Evolutionary conservation across 2,797 vertebrate genomes (phyloP).

Genomic region (Chelon labrosus): DNA sequence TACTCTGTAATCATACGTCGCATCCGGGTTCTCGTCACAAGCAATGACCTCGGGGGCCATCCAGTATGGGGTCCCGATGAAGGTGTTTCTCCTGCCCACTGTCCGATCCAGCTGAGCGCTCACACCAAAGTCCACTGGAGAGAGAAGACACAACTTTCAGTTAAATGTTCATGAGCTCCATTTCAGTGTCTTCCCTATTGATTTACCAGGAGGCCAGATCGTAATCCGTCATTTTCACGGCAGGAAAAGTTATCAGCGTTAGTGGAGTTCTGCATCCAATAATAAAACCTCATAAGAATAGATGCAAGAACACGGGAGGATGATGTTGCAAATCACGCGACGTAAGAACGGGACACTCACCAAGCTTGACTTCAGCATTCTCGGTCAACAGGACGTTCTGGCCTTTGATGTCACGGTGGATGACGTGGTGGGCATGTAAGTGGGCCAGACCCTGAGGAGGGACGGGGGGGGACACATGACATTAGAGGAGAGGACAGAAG

Average conservation of each 20-base stretch:
- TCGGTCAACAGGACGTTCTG: constrained; percentile 96
- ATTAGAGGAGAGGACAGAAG: background rate
- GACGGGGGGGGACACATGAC: background rate
- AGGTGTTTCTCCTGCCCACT: constrained; percentile 96
- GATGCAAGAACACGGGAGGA: too few species aligned
- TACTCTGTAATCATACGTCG: constrained; percentile 97
- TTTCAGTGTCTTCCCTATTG: too few species aligned
- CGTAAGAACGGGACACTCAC: constrained; percentile 67
- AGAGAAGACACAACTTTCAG: background rate
- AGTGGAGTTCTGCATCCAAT: too few species aligned
- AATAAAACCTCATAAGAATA: too few species aligned
- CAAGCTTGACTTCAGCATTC: constrained; percentile 97
- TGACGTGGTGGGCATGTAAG: constrained; percentile 96
- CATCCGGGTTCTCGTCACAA: constrained; percentile 96
- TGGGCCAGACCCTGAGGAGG: constrained; percentile 91
- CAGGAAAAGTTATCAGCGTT: too few species aligned
- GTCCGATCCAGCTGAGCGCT: constrained; percentile 97
- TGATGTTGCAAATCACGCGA: background rate
- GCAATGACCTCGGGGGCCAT: constrained; percentile 98
- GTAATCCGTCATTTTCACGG: too few species aligned
- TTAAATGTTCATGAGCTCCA: background rate
- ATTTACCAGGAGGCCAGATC: too few species aligned
- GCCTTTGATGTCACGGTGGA: constrained; percentile 97
- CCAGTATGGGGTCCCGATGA: constrained; percentile 97
- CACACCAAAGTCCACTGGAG: constrained; percentile 94